Conservation (phyloP, 35 echinoderm and acorn worm species). For the Eucidaris tribuloides region DNA sequence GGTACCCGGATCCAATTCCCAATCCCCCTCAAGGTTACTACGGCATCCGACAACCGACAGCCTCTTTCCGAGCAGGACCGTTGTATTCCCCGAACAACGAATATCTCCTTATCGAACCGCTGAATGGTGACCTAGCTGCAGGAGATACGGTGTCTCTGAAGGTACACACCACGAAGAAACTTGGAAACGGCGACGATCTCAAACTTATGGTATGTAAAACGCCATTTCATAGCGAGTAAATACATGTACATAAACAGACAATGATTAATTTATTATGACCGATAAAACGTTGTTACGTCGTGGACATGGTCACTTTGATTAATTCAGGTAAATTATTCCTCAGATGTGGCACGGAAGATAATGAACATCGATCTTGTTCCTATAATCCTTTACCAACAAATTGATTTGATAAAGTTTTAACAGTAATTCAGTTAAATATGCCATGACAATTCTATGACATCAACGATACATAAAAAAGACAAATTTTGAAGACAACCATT, state of each 20-base stretch:
- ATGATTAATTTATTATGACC: background rate
- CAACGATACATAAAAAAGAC: too few relatives aligned
- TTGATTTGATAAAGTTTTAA: too few relatives aligned
- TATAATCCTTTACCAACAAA: too few relatives aligned
- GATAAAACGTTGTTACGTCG: too few relatives aligned
- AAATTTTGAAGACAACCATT: background rate
- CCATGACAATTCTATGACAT: too few relatives aligned
- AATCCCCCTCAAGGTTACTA: background rate
- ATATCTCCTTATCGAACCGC: conserved; percentile 40
- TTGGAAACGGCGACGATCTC: background rate
- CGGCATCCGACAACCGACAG: background rate
- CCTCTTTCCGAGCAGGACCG: background rate
- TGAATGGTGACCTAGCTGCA: background rate
- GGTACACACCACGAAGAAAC: background rate
- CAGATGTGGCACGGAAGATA: too few relatives aligned
- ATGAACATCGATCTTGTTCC: too few relatives aligned
- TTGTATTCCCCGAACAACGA: conserved; percentile 45
- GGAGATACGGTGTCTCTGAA: conserved; percentile 7
- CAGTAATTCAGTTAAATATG: too few relatives aligned
- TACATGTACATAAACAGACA: background rate
- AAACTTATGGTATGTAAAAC: background rate
- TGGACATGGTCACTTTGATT: too few relatives aligned
- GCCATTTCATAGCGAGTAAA: background rate
- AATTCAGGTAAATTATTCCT: too few relatives aligned
- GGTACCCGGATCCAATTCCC: background rate